A percentile compares a stretch with the other conserved stretches of the same genome.
Conservation (phyloP, 2,797 vertebrate species). For the Geotrypetes seraphini region DNA sequence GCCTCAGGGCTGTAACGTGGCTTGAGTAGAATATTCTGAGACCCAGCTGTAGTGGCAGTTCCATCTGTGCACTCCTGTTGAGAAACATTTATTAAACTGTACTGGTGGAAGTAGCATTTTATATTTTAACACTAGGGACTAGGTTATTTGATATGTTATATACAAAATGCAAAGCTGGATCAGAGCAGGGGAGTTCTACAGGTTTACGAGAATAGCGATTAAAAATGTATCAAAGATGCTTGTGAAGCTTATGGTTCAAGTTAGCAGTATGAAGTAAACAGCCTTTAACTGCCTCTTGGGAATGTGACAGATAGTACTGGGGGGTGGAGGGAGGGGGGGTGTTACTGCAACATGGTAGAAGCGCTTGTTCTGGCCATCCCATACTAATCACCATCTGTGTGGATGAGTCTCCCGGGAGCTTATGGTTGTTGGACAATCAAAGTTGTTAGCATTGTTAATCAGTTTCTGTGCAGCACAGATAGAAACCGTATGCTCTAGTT, state of each 20-base stretch:
- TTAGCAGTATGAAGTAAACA: constrained; percentile 68
- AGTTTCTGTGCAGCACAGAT: constrained; percentile 55
- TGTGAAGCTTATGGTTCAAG: constrained; percentile 68
- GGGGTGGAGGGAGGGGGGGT: too few relatives aligned
- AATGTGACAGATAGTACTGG: constrained; percentile 63
- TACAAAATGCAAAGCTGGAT: constrained; percentile 14
- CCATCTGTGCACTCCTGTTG: constrained; percentile 6
- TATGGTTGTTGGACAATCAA: constrained; percentile 64
- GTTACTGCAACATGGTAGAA: constrained; percentile 58
- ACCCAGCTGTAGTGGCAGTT: not conserved
- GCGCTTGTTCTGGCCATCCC: constrained; percentile 65
- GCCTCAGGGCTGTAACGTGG: constrained; percentile 4
- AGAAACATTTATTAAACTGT: not conserved
- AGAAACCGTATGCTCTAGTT: constrained; percentile 60
- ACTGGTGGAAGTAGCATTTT: accelerated
- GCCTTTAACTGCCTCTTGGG: constrained; percentile 59
- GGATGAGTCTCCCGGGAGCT: constrained; percentile 55
- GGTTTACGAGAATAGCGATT: constrained; percentile 62
- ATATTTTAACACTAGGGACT: constrained; percentile 6
- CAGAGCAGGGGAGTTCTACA: constrained; percentile 31
- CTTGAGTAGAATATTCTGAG: not conserved
- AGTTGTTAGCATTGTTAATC: constrained; percentile 71
- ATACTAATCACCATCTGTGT: constrained; percentile 74
- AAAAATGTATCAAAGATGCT: constrained; percentile 68
- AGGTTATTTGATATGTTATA: constrained; percentile 7